Evolutionary conservation across 2,888 invertebrate genomes (phyloP), one percentile per base, ranked within the genome.

Genomic region (Tupiocoris notatus): DNA sequence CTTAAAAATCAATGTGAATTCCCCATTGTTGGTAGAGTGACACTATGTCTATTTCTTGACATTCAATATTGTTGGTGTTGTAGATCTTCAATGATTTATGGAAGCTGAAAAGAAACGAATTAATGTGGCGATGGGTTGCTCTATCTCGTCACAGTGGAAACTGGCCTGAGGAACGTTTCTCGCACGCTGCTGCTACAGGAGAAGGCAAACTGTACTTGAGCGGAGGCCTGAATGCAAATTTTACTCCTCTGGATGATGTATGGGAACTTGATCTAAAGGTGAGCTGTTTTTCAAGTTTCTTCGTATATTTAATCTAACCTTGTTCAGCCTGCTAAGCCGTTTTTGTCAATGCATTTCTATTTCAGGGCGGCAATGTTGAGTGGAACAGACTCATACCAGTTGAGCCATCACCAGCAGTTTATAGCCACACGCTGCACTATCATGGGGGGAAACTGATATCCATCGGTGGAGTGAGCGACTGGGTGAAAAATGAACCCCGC

Each of bases 1-100:
- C n/a, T n/a, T n/a, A n/a, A n/a, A n/a, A n/a, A n/a, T n/a, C n/a
- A n/a, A n/a, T n/a, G n/a, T n/a, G n/a, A n/a, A n/a, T n/a, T n/a
- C n/a, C n/a, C n/a, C n/a, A n/a, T n/a, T n/a, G n/a, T n/a, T n/a
- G n/a, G n/a, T n/a, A n/a, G n/a, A n/a, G n/a, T n/a, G n/a, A n/a
- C n/a, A n/a, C n/a, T n/a, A n/a, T n/a, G n/a, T n/a, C n/a, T n/a
- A n/a, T n/a, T n/a, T n/a, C n/a, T n/a, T n/a, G n/a, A n/a, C n/a
- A n/a, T n/a, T n/a, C n/a, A n/a, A n/a, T n/a, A n/a, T n/a, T n/a
- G n/a, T n/a, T n/a, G n/a, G 54, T 59, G n/a, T 75, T 74, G 21
- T 59, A 79, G 79, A 59, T 79, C 17, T 68, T 79, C 17, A 73
- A 70, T 20, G 79, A 79, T 67, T 74, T 77, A 18, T 79, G 79